A percentile compares a stretch with the other conserved stretches of the same genome.
Evolutionary conservation across 2,797 vertebrate species (phyloP).

Genomic region (Microctenopoma lineatum): DNA sequence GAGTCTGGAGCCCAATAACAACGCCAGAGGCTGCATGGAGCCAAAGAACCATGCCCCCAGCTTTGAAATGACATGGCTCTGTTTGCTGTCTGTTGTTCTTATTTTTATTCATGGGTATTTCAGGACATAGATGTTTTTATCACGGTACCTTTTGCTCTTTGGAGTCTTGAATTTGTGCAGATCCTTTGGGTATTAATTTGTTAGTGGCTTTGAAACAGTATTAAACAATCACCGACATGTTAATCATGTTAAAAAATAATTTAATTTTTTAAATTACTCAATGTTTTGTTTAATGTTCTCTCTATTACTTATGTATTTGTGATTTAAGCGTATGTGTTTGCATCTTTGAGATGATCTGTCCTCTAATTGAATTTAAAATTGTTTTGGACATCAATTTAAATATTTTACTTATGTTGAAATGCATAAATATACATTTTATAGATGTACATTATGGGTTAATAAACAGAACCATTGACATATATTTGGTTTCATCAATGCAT

Average conservation of each 20-base stretch:
- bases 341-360: background rate
- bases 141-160: background rate
- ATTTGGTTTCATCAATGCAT: background rate
- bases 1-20: slow-evolving; percentile 54
- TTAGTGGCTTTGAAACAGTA: background rate
- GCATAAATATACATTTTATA: background rate
- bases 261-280: background rate
- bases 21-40: slow-evolving; percentile 69
- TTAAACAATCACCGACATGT: background rate
- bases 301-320: background rate
- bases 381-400: background rate
- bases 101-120: slow-evolving; percentile 17
- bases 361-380: background rate
- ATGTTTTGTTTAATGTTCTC: background rate
- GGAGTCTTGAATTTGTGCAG: background rate
- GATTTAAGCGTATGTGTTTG: background rate
- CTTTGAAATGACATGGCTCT: slow-evolving; percentile 36
- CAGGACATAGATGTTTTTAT: slow-evolving; percentile 8
- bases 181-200: background rate
- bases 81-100: slow-evolving; percentile 41
- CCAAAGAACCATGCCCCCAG: background rate
- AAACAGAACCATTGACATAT: background rate
- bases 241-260: background rate
- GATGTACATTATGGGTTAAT: background rate
- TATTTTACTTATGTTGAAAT: background rate